phyloP scores from a whole-genome alignment of 2,113 vertebrate species.

The Carollia perspicillata region DNA sequence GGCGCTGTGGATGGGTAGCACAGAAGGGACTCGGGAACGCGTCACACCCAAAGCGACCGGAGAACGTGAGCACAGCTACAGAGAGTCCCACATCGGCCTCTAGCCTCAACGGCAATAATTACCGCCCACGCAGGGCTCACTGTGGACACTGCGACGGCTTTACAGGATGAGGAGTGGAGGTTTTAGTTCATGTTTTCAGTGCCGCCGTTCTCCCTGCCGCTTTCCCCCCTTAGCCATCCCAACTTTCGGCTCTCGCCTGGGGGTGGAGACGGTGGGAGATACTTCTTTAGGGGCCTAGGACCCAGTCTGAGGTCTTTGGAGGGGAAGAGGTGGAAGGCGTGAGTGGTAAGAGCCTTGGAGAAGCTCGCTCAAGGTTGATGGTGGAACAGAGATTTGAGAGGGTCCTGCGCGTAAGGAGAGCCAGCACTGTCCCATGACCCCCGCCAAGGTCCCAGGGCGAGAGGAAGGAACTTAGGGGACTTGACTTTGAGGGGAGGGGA shows the following conservation, averaged over 20 bases:
- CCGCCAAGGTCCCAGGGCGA: not conserved
- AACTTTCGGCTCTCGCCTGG: not conserved
- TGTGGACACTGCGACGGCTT: fast-evolving
- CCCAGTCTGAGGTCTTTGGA: not conserved
- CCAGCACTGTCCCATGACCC: not conserved
- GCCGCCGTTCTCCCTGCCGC: not conserved
- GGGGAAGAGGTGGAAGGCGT: not conserved
- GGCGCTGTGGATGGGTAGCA: not conserved
- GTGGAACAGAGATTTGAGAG: not conserved
- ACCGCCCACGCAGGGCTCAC: not conserved
- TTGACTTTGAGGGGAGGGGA: not conserved
- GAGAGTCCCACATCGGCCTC: no score
- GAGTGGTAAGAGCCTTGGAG: not conserved
- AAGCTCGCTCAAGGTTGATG: not conserved
- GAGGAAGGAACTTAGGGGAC: not conserved
- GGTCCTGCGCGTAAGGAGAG: not conserved
- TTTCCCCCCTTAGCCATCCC: not conserved
- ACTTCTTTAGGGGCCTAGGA: not conserved
- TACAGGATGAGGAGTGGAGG: not conserved
- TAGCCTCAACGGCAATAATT: fast-evolving
- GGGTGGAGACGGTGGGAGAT: not conserved
- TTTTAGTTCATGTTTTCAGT: fast-evolving
- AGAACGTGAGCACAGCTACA: fast-evolving
- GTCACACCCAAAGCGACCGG: not conserved
- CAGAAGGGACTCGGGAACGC: not conserved